These are phyloP conservation scores for Hemibagrus wyckioides DNA, from an alignment of 2,113 vertebrate species.

Conservation along the genomic window DNA sequence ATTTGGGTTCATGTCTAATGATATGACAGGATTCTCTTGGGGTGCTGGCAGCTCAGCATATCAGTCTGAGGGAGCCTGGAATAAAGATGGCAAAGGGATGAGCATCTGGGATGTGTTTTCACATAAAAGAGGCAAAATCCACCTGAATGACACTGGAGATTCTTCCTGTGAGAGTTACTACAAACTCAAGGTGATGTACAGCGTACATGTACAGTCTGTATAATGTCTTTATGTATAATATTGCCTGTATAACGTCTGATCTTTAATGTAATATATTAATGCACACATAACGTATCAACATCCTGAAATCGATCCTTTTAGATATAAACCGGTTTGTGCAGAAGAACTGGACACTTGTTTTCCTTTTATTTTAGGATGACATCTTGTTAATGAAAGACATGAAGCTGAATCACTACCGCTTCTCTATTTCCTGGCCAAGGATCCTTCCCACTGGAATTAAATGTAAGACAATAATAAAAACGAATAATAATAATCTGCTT, in stretches of 20 bases:
- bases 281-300: neutral
- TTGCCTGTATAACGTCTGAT: neutral
- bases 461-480: slow-evolving; percentile 64
- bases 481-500: neutral
- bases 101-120: slow-evolving; percentile 89
- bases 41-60: slow-evolving; percentile 88
- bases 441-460: slow-evolving; percentile 83
- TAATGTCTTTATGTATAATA: neutral
- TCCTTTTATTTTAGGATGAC: slow-evolving; percentile 76
- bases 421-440: slow-evolving; percentile 92
- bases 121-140: slow-evolving; percentile 75
- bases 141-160: slow-evolving; percentile 78
- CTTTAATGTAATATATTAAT: neutral
- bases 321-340: neutral
- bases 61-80: slow-evolving; percentile 90
- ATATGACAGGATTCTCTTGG: slow-evolving; percentile 83
- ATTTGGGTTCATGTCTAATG: slow-evolving; percentile 1
- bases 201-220: neutral
- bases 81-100: slow-evolving; percentile 84
- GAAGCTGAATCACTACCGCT: slow-evolving; percentile 82
- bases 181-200: slow-evolving; percentile 77
- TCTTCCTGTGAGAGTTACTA: slow-evolving; percentile 83
- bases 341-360: neutral
- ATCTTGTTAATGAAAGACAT: slow-evolving; percentile 81
- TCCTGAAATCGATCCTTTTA: neutral